Evolutionary conservation across 2,113 vertebrate species (phyloP), one percentile per base, ranked within the genome.

Genomic region (Ceyx margarethae): DNA sequence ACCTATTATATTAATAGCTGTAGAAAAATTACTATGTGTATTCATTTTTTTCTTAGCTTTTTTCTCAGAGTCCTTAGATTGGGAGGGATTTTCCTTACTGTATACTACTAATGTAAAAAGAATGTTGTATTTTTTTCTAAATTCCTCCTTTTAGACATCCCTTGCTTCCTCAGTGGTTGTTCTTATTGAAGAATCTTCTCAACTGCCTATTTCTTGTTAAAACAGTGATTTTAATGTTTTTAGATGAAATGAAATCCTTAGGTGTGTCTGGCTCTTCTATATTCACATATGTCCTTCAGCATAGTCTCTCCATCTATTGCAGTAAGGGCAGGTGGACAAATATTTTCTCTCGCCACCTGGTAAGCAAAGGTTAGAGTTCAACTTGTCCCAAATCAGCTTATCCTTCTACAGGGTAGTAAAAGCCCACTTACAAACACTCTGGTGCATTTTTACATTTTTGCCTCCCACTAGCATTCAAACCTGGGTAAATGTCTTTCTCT

Each of bases 401-500:
- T 96, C 89, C 61, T 95, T 96, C 91, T 80, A 67, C 3, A 23
- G 91, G 85, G 89, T 90, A 95, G 91, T 94, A 91, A 94, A 96
- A 94, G 87, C 91, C 90, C 79, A 74, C 96, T 97, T 97, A 96
- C 61, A 97, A 96, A 96, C 91, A 91, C 88, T 81, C 91, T 94
- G 93, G 90, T 13, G 15, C 90, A 90, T 87, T 95, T 96, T 96
- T 97, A 96, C 87, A 96, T 95, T 96, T 96, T 96, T 97, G 93
- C 91, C 94, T 95, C 96, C 96, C 94, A 94, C 95, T 82, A 94
- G 93, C 96, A 94, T 94, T 96, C 91, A 94, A 92, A 97, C 93
- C 91, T 90, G 90, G 95, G 96, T 91, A 94, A 96, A 96, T 96
- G 93, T 97, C 97, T 97, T 96, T 93, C 96, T 97, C 97, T 97